Evolutionary conservation across 2,888 invertebrate genomes (phyloP), one percentile per base, ranked within the genome.

Genomic region (Deroplatys truncata): DNA sequence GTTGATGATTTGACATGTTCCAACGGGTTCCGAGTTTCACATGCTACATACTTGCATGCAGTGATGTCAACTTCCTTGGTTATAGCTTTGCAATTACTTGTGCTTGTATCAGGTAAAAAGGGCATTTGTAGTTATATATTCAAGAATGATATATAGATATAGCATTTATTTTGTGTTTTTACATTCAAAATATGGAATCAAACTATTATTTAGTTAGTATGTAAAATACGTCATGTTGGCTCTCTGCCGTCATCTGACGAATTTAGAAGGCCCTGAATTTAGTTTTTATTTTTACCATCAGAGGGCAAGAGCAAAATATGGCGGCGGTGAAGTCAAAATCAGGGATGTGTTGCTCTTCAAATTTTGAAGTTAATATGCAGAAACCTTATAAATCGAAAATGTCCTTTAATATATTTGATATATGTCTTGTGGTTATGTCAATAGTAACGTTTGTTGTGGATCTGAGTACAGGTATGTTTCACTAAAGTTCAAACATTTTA

Each of bases 401-500:
- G 85, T 90, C 94, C 92, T 94, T 94, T 93, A 94, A 94, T 92
- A 93, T 94, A 91, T 93, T 94, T 91, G 94, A 94, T 93, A 94
- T 94, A 91, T 93, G 94, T 91, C 94, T 95, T 93, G 94, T 95
- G 90, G 94, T 95, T 92, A 94, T 95, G 92, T 95, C 95, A 90
- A 93, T 95, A 91, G 94, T 94, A 91, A 94, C 95, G 89, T 95
- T 95, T 92, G 93, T 95, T 91, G 94, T 94, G 89, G 95, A 95
- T 93, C 93, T 95, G 91, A 94, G 94, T 89, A 95, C 95, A 94
- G 95, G 95, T 95, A 92, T 92, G 93, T 92, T 90, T 91, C 89
- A 92, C 91, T 90, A 90, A 89, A 89, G 88, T 86, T 90, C 84
- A 15, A 43, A 49, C 49, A 5, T 49, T 84, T 83, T 88, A 88